Base-by-base conservation (phyloP, 2,113 vertebrate species). In the Raja brachyura region DNA sequence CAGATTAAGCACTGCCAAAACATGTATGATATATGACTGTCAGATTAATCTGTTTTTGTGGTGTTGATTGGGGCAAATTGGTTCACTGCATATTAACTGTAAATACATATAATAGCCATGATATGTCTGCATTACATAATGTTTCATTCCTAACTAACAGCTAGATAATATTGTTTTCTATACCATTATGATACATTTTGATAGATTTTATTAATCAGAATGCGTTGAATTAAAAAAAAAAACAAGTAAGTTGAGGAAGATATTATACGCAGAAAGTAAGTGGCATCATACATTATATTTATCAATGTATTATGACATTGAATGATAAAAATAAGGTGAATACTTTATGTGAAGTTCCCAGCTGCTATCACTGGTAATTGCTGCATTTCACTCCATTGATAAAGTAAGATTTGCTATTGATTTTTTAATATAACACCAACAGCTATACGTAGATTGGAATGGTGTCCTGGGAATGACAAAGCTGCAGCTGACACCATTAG, bases 341-440 rank as follows among this genome's bases (percentile, higher is more conserved):
- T 28, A 28, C 86, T 73, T 70, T 73, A 48, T 70, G 66, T 10
- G 31, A 86, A 61, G n/a, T 90, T 68, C 31, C 31, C 31, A 68
- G 1, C n/a, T 88, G 25, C 25, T 56, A 1, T 86, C 56, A 18
- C 18, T 56, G 9, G 63, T 5, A 39, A 18, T 70, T 48, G 88
- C 22, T 66, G 33, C 5, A 70, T 22, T 85, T 22, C 20, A 54
- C 33, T 9, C 22, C 18, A 85, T 48, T 3, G 5, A 0, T 10
- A 93, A 59, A 16, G n/a, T 5, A 93, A 94, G 0, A 0, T 61
- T 85, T 9, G 83, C 78, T 20, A 93, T 54, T 93, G 18, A 94
- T 94, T 94, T 56, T 93, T 33, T 25, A 93, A 79, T 31, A 48
- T 22, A 0, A 16, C 77, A 93, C 81, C 0, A 18, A 76, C 86